Evolutionary conservation across 2,797 vertebrate species (phyloP).

Genomic region (Brotula barbata): DNA sequence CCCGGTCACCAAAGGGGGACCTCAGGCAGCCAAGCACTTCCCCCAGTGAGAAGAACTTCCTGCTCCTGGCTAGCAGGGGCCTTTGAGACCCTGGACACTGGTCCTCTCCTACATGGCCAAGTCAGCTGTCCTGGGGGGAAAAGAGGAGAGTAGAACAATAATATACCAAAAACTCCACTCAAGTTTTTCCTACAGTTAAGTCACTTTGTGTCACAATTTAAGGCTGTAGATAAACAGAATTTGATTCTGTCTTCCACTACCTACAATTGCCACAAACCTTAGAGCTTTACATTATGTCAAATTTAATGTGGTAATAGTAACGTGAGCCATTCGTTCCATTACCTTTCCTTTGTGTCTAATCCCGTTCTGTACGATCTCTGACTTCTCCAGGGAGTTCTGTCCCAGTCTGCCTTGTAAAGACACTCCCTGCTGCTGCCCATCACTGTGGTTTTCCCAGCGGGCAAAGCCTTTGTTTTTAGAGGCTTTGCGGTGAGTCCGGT

Average conservation of each 20-base stretch:
- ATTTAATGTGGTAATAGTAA: neutral
- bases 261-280: too few species aligned
- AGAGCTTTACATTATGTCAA: too few species aligned
- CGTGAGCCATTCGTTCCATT: slow-evolving; percentile 30
- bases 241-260: too few species aligned
- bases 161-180: too few species aligned
- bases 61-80: slow-evolving; percentile 42
- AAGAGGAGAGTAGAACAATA: slow-evolving; percentile 10
- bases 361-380: slow-evolving; percentile 71
- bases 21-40: slow-evolving; percentile 69
- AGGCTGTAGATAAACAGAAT: too few species aligned
- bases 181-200: too few species aligned
- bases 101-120: slow-evolving; percentile 43
- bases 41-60: slow-evolving; percentile 67
- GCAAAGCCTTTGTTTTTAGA: slow-evolving; percentile 90
- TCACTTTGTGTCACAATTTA: too few species aligned
- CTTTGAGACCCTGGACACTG: slow-evolving; percentile 43
- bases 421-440: slow-evolving; percentile 49
- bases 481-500: slow-evolving; percentile 85
- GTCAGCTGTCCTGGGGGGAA: slow-evolving; percentile 80
- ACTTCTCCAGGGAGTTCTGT: slow-evolving; percentile 57
- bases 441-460: slow-evolving; percentile 88
- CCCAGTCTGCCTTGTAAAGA: slow-evolving; percentile 60
- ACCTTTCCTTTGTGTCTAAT: slow-evolving; percentile 72
- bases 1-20: slow-evolving; percentile 56